Evolutionary conservation across 37 sponge, comb jelly and placozoan species (phyloP).

Genomic region (Crambe crambe): DNA sequence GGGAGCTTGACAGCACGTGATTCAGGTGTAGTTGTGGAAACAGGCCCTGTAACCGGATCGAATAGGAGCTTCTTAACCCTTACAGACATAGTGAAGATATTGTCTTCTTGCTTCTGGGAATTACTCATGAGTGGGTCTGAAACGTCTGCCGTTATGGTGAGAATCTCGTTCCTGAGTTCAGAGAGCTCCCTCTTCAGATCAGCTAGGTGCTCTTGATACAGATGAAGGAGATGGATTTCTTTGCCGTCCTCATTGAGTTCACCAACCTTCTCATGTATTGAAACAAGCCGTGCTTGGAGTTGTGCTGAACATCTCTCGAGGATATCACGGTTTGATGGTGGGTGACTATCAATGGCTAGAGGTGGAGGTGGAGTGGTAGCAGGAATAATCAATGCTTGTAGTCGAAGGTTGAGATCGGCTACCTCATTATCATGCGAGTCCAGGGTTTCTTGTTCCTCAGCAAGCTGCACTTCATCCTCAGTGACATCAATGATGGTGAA

Average conservation of each 20-base stretch:
- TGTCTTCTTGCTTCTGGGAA: slow-evolving; percentile 14
- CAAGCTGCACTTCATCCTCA: slow-evolving; percentile 5
- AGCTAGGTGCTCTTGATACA: slow-evolving; percentile 26
- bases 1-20: slow-evolving; percentile 26
- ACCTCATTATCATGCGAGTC: slow-evolving; percentile 11
- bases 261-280: slow-evolving; percentile 6
- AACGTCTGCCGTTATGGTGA: not conserved
- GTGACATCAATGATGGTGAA: slow-evolving; percentile 4
- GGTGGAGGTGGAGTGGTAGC: slow-evolving; percentile 6
- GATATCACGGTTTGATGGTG: not conserved
- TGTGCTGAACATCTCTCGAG: slow-evolving; percentile 6
- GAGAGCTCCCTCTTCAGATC: slow-evolving; percentile 40
- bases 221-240: slow-evolving; percentile 9
- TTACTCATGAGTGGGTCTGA: slow-evolving; percentile 11
- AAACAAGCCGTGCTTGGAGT: slow-evolving; percentile 9
- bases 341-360: not conserved
- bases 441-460: slow-evolving; percentile 14
- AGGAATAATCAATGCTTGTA: not conserved
- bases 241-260: slow-evolving; percentile 13
- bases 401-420: slow-evolving; percentile 6
- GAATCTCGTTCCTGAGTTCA: slow-evolving; percentile 21
- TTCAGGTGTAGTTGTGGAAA: not conserved
- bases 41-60: not conserved
- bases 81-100: slow-evolving; percentile 2
- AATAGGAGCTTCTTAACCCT: slow-evolving; percentile 25